phyloP scores from a whole-genome alignment of 1,140 invertebrate species.

The Ephestia elutella region DNA sequence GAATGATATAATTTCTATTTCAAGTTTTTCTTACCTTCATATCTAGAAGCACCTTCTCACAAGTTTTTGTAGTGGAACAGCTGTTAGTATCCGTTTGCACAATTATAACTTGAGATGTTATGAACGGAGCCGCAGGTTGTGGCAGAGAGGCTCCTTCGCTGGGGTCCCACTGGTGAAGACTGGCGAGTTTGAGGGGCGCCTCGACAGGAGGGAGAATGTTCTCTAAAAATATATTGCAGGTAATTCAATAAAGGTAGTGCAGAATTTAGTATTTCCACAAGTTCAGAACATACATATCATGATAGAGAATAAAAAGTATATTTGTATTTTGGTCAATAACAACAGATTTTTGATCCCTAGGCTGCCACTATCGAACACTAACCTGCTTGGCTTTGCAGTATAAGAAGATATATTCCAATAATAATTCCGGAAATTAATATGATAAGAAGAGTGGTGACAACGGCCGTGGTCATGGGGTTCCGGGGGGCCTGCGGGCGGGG shows the following conservation, averaged over 20 bases:
- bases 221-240: background rate
- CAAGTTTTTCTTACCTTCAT: conserved; percentile 28
- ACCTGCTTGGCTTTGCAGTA: conserved; percentile 38
- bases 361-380: background rate
- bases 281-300: no score
- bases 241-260: no score
- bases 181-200: conserved; percentile 18
- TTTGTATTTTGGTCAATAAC: no score
- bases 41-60: conserved; percentile 14
- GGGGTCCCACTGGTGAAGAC: conserved; percentile 17
- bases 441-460: conserved; percentile 30
- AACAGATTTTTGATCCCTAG: no score
- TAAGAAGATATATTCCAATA: conserved; percentile 43
- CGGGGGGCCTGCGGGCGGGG: conserved; percentile 12
- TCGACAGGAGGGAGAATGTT: conserved; percentile 23
- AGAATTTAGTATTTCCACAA: no score
- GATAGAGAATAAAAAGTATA: no score
- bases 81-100: conserved; percentile 24
- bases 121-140: conserved; percentile 3
- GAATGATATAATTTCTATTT: no score
- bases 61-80: conserved; percentile 17
- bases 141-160: background rate
- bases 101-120: conserved; percentile 17
- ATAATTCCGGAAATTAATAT: conserved; percentile 31
- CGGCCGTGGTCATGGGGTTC: conserved; percentile 21